Conservation (phyloP, 2,113 vertebrate species). For the Scalopus aquaticus region DNA sequence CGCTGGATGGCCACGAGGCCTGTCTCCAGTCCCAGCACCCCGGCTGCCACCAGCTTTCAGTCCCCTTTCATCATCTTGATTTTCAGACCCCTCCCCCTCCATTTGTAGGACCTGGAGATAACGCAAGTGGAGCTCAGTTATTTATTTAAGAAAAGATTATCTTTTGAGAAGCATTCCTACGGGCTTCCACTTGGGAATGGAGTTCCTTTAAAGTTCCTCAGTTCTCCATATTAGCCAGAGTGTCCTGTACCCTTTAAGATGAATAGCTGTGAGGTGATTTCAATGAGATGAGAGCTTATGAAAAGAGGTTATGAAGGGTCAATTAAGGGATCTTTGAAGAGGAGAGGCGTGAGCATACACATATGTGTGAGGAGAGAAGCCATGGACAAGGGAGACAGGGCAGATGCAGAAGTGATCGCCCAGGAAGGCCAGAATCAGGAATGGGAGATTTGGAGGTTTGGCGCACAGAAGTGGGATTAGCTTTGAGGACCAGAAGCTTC, state of each 20-base stretch:
- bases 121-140: background rate
- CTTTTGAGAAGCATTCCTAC: constrained; percentile 24
- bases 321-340: background rate
- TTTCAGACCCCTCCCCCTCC: background rate
- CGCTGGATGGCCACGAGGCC: background rate
- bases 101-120: background rate
- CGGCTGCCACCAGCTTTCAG: background rate
- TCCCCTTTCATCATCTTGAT: background rate
- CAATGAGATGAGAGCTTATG: background rate
- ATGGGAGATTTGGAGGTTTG: constrained; percentile 5
- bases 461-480: background rate
- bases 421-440: background rate
- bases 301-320: background rate
- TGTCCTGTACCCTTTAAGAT: background rate
- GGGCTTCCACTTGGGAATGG: background rate
- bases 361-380: background rate
- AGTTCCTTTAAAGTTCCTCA: background rate
- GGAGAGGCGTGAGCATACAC: background rate
- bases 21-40: background rate
- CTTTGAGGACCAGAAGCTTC: background rate
- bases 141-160: constrained; percentile 5
- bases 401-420: background rate
- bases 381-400: background rate
- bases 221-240: background rate
- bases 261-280: background rate